phyloP scores from a whole-genome alignment of 2,113 vertebrate species.

The Fulica atra region DNA sequence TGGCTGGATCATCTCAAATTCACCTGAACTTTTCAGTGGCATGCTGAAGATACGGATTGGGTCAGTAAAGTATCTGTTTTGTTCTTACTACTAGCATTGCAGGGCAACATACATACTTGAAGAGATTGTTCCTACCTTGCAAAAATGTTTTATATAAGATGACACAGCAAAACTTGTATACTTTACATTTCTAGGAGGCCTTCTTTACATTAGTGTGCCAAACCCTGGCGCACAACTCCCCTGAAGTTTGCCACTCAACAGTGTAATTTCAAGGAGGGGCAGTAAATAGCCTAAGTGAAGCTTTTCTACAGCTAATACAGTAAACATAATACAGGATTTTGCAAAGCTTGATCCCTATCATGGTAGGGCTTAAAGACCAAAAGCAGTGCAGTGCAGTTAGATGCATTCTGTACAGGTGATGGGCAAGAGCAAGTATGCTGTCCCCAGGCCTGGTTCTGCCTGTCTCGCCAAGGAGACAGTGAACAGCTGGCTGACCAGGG shows the following conservation, averaged over 20 bases:
- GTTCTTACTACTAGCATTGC: neutral
- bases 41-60: conserved; percentile 98
- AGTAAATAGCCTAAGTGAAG: neutral
- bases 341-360: neutral
- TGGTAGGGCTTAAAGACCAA: neutral
- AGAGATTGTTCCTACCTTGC: neutral
- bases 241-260: neutral
- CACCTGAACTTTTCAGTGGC: conserved; percentile 92
- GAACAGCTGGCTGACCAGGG: neutral
- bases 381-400: neutral
- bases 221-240: neutral
- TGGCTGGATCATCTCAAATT: conserved; percentile 97
- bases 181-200: neutral
- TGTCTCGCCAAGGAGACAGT: neutral
- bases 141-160: neutral
- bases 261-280: neutral
- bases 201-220: neutral
- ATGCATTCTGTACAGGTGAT: neutral
- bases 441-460: neutral
- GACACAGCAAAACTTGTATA: neutral
- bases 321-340: neutral
- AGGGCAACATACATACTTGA: neutral
- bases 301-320: neutral
- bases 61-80: conserved; percentile 67
- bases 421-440: neutral